Base-by-base conservation (phyloP, 2,888 invertebrate genomes). In the Stomorhina lunata region DNA sequence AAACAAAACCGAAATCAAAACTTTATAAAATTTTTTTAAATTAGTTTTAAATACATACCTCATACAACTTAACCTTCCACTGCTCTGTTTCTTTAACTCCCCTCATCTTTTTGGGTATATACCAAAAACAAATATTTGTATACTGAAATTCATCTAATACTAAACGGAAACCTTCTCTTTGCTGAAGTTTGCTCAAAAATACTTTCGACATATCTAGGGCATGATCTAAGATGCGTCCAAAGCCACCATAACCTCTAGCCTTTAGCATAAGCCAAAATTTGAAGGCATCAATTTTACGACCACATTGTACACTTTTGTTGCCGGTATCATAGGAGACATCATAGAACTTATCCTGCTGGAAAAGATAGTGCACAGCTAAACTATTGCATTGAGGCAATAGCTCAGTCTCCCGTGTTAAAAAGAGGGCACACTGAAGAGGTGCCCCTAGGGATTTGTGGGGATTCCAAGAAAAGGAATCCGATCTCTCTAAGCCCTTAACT, bases 211-310 rank as follows among this genome's bases (percentile, higher is more conserved):
- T 92, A 2, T 92, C 91, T 91, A 96, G 94, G 0, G 94, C 93
- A 63, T 92, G 92, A 85, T 96, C 95, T 0, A 95, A 92, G 0
- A 95, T 91, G 0, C 88, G 85, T 57, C 92, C 92, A 1, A 95
- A 92, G 0, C 94, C 94, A 0, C 87, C 87, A 59, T 94, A 93
- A 0, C 96, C 96, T 0, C 95, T 92, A 0, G 96, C 95, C 88
- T 96, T 95, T 94, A 98, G 96, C 95, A 97, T 96, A 84, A 97
- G 91, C 98, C 98, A 98, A 5, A 98, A 92, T 91, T 98, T 98
- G 88, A 98, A 95, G 1, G 96, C 95, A 89, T 98, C 98, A 69
- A 96, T 93, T 92, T 98, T 98, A 29, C 98, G 93, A 0, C 98
- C 98, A 89, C 98, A 98, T 89, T 98, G 98, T 15, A 95, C 93